phyloP scores from a whole-genome alignment of 2,797 vertebrate species.

The Alcedo quadribrachys region DNA sequence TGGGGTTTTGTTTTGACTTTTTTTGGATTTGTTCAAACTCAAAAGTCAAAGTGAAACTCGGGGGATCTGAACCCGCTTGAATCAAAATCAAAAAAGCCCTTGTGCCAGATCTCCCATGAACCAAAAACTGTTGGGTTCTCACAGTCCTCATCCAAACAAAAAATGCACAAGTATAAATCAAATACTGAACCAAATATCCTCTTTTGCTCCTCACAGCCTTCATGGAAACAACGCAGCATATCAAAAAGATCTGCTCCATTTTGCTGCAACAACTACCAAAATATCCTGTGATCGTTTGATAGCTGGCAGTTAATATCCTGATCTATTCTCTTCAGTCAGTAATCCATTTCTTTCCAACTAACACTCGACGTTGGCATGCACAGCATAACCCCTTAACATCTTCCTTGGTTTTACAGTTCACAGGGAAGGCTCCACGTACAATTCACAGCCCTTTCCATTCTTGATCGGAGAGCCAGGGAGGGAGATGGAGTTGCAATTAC shows the following conservation, averaged over 20 bases:
- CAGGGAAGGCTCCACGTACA: not conserved
- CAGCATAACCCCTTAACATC: not conserved
- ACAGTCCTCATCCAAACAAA: constrained; percentile 51
- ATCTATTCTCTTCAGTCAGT: constrained; percentile 35
- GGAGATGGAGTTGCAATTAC: constrained; percentile 32
- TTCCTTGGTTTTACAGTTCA: not conserved
- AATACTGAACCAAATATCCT: constrained; percentile 2
- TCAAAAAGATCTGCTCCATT: constrained; percentile 46
- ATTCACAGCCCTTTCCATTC: constrained; percentile 23
- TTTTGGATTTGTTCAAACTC: constrained; percentile 36
- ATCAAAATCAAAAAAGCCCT: constrained; percentile 5
- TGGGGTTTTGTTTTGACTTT: constrained; percentile 25
- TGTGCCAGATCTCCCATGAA: constrained; percentile 63
- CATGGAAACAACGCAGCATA: not conserved
- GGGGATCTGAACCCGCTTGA: constrained; percentile 69
- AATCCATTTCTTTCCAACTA: constrained; percentile 27
- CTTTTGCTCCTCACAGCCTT: not conserved
- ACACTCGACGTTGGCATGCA: not conserved
- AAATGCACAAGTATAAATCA: constrained; percentile 49
- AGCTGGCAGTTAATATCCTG: constrained; percentile 65
- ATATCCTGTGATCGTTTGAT: constrained; percentile 60
- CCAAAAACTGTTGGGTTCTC: constrained; percentile 55
- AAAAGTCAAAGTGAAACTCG: constrained; percentile 60
- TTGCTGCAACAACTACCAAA: constrained; percentile 38
- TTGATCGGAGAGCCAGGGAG: not conserved